phyloP scores from a whole-genome alignment of 2,113 vertebrate genomes.

The Gymnorhina tibicen region DNA sequence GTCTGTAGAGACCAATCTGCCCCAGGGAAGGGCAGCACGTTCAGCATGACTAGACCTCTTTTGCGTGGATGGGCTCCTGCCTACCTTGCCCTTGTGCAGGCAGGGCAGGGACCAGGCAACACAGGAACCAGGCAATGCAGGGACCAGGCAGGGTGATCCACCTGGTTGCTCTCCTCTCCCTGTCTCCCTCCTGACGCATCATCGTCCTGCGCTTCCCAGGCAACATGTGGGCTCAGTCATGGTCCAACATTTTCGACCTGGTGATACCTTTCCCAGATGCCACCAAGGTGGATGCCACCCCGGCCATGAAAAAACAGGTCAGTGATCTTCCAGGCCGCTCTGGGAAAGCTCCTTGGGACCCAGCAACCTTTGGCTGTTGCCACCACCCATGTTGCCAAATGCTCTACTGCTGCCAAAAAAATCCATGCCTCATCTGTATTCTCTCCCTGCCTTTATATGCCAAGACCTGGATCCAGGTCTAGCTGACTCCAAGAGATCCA shows the following conservation, averaged over 20 bases:
- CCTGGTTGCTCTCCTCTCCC: not conserved
- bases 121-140: not conserved
- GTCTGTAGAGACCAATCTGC: not conserved
- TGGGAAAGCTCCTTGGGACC: not conserved
- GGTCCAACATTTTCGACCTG: constrained; percentile 91
- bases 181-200: not conserved
- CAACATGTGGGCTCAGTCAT: constrained; percentile 99
- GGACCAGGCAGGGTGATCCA: not conserved
- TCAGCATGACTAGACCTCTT: not conserved
- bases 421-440: not conserved
- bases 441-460: not conserved
- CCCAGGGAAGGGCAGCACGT: not conserved
- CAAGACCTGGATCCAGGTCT: not conserved
- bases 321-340: not conserved
- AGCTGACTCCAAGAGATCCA: not conserved
- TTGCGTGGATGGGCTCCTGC: not conserved
- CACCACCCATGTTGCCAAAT: not conserved
- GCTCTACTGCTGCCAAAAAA: not conserved
- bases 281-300: constrained; percentile 88
- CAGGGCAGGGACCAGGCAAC: not conserved
- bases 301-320: constrained; percentile 89
- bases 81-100: not conserved
- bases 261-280: constrained; percentile 84
- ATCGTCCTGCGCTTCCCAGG: constrained; percentile 68
- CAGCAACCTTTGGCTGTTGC: not conserved